Evolutionary conservation across 2,888 invertebrate species (phyloP), one percentile per base, ranked within the genome.

Genomic region (Mimumesa dahlbomi): DNA sequence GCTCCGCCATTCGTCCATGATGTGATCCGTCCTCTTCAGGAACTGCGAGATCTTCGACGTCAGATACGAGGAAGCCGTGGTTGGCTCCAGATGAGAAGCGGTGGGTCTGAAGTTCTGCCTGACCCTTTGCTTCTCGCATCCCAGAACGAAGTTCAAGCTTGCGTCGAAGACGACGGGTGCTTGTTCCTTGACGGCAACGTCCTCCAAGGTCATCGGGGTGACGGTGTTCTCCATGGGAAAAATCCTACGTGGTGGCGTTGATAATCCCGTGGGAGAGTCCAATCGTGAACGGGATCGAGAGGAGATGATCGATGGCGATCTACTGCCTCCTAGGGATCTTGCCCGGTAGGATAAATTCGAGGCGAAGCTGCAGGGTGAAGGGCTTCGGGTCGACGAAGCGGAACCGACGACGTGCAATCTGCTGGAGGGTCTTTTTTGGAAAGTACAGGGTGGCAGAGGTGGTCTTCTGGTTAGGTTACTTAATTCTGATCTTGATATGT

Each of bases 1-100:
- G 70, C 93, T 91, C 61, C 93, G 91, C 96, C 96, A 97, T 85
- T 96, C 96, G 83, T 96, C 95, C 93, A 95, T 95, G 0, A 96
- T 93, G 88, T 96, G 96, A 89, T 97, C 96, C 2, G 96, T 96
- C 72, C 95, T 92, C 83, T 93, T 93, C 29, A 97, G 90, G 83
- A 97, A 97, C 84, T 93, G 94, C 58, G 94, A 93, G 56, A 97
- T 96, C 89, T 95, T 95, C 31, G 91, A 92, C 25, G 93, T 93
- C 14, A 97, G 90, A 77, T 93, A 93, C 64, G 94, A 94, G 0
- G 96, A 96, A 1, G 95, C 94, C 0, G 96, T 96, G 48, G 93
- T 91, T 34, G 94, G 93, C 85, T 95, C 95, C 77, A 93, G 90
- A 84, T 94, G 94, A 0, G 96, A 95, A 1, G 96, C 95, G 4